Evolutionary conservation across 2,888 invertebrate genomes (phyloP), one percentile per base, ranked within the genome.

Genomic region (Koerneria pararmatus): DNA sequence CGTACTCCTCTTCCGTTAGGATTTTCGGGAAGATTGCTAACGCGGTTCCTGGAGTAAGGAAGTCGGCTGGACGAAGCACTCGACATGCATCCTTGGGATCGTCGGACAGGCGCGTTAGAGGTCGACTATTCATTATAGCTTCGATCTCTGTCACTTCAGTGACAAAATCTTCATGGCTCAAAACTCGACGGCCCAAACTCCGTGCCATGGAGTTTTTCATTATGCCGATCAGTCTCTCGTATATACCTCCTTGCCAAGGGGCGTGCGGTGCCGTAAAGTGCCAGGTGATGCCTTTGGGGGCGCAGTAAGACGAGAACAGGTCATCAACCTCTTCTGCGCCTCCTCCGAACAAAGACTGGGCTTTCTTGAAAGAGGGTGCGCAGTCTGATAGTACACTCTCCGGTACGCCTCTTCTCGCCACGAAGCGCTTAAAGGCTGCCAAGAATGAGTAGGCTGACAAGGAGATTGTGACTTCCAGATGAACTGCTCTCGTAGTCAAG

Each of bases 231-330:
- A 86, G 69, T 24, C 84, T 71, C 72, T 86, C 85, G 78, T 84
- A 86, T 72, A 82, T 84, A 51, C 85, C 85, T 58, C 85, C 85
- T 84, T 83, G 83, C 85, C 85, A 86, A 1, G 85, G 73, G 3
- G 84, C 82, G 0, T 77, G 69, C 3, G 84, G 84, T 3, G 84
- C 81, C 61, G 82, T 85, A 69, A 85, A 85, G 2, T 69, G 69
- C 78, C 79, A 78, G 1, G 65, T n/a, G 35, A 79, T 78, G n/a
- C 62, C 65, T 15, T 69, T 6, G 1, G 35, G 35, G 3, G 62
- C 46, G 0, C 64, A 53, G 56, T 46, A 66, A 24, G 34, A 31
- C 6, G 29, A 53, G 4, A 59, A 19, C 1, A n/a, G 29, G 5
- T 66, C 62, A 8, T 56, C 54, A 1, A 2, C 4, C 0, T 19